Evolutionary conservation across 2,888 invertebrate genomes (phyloP).

Genomic region (Drosophila differens): DNA sequence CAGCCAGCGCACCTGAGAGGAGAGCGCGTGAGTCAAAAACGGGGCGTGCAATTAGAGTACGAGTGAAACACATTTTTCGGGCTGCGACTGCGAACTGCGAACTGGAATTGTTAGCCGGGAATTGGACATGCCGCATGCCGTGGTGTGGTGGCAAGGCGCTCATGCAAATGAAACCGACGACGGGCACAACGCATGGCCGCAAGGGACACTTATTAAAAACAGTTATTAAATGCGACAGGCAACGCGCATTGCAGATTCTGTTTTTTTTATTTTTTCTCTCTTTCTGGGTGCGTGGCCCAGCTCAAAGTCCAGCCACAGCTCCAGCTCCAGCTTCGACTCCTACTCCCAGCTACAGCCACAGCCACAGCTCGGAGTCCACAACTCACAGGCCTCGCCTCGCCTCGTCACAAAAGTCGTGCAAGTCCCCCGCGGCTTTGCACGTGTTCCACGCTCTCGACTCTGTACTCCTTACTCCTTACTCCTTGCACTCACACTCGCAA

Average conservation of each 20-base stretch:
- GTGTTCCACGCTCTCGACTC: constrained; percentile 76
- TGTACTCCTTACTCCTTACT: constrained; percentile 27
- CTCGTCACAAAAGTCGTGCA: constrained; percentile 72
- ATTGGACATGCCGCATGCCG: not conserved
- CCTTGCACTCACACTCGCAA: constrained; percentile 44
- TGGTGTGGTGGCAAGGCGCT: constrained; percentile 8
- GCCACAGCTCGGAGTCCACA: constrained; percentile 13
- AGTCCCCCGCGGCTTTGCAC: constrained; percentile 85
- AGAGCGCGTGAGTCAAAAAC: constrained; percentile 62
- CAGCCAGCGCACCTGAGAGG: constrained; percentile 66
- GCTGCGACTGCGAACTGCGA: constrained; percentile 4
- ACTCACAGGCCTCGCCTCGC: constrained; percentile 16
- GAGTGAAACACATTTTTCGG: constrained; percentile 54
- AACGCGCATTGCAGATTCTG: constrained; percentile 65
- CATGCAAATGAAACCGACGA: constrained; percentile 63
- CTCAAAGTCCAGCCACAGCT: constrained; percentile 37
- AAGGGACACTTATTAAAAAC: constrained; percentile 81
- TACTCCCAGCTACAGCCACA: constrained; percentile 20
- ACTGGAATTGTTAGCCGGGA: constrained; percentile 8
- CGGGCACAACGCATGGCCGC: constrained; percentile 60
- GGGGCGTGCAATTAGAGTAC: constrained; percentile 75
- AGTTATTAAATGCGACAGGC: constrained; percentile 81
- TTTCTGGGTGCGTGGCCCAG: constrained; percentile 63
- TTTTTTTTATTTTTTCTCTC: not conserved
- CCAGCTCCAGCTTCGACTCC: constrained; percentile 15